Conservation (phyloP, 2,797 vertebrate genomes). For the Enteromius radiatus region DNA sequence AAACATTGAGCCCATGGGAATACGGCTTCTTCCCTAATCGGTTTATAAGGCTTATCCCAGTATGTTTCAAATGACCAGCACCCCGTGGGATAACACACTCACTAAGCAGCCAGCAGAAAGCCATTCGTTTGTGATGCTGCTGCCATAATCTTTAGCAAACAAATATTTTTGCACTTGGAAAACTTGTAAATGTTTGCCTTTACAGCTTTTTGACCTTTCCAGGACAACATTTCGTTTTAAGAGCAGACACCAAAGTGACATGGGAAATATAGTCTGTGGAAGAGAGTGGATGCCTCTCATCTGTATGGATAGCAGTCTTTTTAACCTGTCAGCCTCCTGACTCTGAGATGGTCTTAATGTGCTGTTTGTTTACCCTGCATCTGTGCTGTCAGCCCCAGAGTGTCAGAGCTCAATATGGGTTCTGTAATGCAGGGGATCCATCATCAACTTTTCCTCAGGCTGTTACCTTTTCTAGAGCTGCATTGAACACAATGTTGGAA, state of each 20-base stretch:
- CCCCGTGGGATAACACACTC: conserved; percentile 38
- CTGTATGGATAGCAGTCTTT: conserved; percentile 63
- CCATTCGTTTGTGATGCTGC: conserved; percentile 16
- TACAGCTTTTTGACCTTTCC: conserved; percentile 8
- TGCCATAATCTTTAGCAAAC: conserved; percentile 26
- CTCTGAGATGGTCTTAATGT: conserved; percentile 63
- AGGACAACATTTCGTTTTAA: conserved; percentile 29
- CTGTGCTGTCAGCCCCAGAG: conserved; percentile 59
- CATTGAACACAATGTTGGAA: conserved; percentile 2
- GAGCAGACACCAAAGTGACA: conserved; percentile 5
- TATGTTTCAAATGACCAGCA: conserved; percentile 46
- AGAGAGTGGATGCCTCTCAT: conserved; percentile 43
- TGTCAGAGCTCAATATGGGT: conserved; percentile 55
- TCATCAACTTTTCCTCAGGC: conserved; percentile 56
- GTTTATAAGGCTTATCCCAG: conserved; percentile 40
- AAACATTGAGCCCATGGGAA: conserved; percentile 31
- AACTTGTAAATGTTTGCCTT: conserved; percentile 18
- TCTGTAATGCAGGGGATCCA: conserved; percentile 61
- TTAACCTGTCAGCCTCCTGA: conserved; percentile 64
- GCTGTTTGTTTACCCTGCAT: conserved; percentile 66
- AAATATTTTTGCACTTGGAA: conserved; percentile 19
- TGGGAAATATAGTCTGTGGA: conserved; percentile 7
- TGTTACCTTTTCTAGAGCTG: conserved; percentile 25
- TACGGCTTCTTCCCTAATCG: conserved; percentile 46
- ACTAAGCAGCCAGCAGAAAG: conserved; percentile 39